Evolutionary conservation across 2,797 vertebrate species (phyloP).

Genomic region (Monodelphis domestica): DNA sequence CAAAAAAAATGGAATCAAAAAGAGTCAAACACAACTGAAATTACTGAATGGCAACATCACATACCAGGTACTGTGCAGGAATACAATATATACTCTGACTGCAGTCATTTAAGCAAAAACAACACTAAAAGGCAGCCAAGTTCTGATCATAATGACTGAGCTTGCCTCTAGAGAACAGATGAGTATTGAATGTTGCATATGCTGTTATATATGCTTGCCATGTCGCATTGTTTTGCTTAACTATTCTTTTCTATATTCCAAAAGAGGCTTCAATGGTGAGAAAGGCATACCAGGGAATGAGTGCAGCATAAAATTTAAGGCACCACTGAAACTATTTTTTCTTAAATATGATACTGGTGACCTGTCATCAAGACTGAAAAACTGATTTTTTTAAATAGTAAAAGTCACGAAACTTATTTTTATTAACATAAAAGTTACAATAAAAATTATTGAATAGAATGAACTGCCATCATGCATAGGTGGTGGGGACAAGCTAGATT

Average conservation of each 20-base stretch:
- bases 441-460: background rate
- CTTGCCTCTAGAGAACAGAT: no score
- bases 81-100: no score
- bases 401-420: background rate
- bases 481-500: no score
- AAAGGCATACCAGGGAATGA: background rate
- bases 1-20: no score
- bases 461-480: background rate
- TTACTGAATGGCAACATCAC: no score
- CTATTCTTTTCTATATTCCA: background rate
- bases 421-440: background rate
- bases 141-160: no score
- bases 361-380: background rate
- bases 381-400: background rate
- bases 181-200: background rate
- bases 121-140: no score
- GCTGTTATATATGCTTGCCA: no score
- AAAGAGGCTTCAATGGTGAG: background rate
- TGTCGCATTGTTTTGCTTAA: no score
- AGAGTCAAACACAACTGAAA: no score
- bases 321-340: background rate
- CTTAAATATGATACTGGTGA: background rate
- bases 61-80: no score
- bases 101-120: no score
- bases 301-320: background rate